A percentile compares a stretch with the other conserved stretches of the same genome.
Evolutionary conservation across 2,797 vertebrate genomes (phyloP).

Genomic region (Dendrocincla tyrannina): DNA sequence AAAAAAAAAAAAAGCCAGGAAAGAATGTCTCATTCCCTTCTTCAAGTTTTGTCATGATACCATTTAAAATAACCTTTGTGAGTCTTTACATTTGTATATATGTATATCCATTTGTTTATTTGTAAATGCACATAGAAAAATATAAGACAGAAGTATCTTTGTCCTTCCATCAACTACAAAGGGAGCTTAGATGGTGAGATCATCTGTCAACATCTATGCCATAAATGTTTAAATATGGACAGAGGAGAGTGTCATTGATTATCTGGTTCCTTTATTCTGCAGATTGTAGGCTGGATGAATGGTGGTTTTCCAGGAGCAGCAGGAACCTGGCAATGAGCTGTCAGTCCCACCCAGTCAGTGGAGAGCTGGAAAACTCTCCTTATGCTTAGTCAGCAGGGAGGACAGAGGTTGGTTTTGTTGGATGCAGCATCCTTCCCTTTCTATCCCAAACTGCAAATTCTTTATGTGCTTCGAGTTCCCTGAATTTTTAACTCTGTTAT

Average conservation of each 20-base stretch:
- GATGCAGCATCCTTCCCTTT: neutral
- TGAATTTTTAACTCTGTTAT: neutral
- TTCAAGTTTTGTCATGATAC: neutral
- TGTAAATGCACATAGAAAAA: neutral
- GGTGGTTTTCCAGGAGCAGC: neutral
- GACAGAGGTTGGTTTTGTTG: neutral
- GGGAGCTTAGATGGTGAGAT: slow-evolving; percentile 25
- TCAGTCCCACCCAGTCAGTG: neutral
- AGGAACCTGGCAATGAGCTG: neutral
- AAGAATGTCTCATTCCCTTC: neutral
- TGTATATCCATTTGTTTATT: neutral
- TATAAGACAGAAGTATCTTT: neutral
- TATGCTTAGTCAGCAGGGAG: neutral
- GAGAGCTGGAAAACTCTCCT: neutral
- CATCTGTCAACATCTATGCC: slow-evolving; percentile 45
- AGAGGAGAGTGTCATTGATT: slow-evolving; percentile 42
- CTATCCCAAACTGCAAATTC: neutral
- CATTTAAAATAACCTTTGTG: neutral
- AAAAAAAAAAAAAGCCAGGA: neutral
- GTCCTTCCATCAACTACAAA: slow-evolving; percentile 30
- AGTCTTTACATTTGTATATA: neutral
- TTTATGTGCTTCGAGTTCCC: neutral
- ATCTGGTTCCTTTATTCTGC: neutral
- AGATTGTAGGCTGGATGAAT: neutral
- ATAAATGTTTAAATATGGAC: slow-evolving; percentile 42